A percentile compares a stretch with the other conserved stretches of the same genome.
phyloP scores from a whole-genome alignment of 2,888 invertebrate genomes.

The Lumbricus terrestris region DNA sequence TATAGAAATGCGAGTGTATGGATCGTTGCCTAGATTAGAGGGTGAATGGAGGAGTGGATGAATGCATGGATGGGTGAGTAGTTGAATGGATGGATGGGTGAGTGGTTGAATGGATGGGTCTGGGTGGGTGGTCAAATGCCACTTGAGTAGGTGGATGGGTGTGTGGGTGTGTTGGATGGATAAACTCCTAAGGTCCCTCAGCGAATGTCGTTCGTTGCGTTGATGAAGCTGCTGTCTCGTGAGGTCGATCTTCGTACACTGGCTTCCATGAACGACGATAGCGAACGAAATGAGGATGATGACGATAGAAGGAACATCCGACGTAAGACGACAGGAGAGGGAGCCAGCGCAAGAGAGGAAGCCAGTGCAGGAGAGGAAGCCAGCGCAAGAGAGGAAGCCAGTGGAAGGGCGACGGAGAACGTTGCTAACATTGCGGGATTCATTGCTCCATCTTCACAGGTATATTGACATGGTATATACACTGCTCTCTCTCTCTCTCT shows the following conservation, averaged over 20 bases:
- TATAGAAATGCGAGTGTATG: no score
- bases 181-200: not conserved
- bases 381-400: not conserved
- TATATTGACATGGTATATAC: not conserved
- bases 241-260: not conserved
- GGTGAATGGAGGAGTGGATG: no score
- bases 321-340: not conserved
- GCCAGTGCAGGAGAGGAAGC: not conserved
- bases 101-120: no score
- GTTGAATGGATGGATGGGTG: no score
- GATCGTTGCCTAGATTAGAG: no score
- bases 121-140: not conserved
- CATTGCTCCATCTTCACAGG: not conserved
- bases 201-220: not conserved
- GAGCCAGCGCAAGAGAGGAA: not conserved
- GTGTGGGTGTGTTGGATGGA: not conserved
- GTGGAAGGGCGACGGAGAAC: not conserved
- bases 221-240: not conserved
- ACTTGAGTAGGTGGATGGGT: not conserved
- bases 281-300: not conserved
- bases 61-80: no score
- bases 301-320: no score
- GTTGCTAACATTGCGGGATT: not conserved
- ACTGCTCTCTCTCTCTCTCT: no score
- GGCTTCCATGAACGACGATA: not conserved